These are phyloP conservation scores for Cosmia trapezina DNA, from an alignment of 2,888 invertebrate species.

Conservation along the genomic window DNA sequence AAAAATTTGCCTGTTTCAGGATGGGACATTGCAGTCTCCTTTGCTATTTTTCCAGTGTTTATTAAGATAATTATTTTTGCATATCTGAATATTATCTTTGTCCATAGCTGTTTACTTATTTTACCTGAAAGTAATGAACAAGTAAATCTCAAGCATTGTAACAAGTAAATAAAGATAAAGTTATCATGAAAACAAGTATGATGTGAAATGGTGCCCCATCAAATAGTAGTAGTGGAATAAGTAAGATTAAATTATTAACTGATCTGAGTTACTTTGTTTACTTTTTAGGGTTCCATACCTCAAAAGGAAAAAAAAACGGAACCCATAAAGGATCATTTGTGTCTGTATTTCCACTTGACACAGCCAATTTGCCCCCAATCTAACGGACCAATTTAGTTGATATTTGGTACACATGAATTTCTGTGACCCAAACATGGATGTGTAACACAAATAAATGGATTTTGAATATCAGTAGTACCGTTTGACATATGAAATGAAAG, in stretches of 20 bases:
- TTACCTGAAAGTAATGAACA: slow-evolving; percentile 25
- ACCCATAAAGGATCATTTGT: no score
- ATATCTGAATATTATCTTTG: slow-evolving; percentile 11
- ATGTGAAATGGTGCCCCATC: not conserved
- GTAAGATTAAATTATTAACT: not conserved
- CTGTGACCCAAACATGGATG: no score
- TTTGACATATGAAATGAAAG: no score
- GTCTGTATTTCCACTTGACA: no score
- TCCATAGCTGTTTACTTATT: slow-evolving; percentile 11
- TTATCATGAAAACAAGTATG: not conserved
- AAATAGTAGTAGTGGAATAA: not conserved
- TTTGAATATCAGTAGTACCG: no score
- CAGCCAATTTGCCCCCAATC: no score
- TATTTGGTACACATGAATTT: no score
- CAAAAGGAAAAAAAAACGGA: no score
- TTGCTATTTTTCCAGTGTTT: slow-evolving; percentile 17
- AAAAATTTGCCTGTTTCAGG: slow-evolving; percentile 16
- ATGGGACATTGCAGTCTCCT: not conserved
- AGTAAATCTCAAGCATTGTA: not conserved
- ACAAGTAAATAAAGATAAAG: not conserved
- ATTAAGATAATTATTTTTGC: slow-evolving; percentile 33
- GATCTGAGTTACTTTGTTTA: not conserved
- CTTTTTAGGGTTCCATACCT: no score
- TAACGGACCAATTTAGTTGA: no score
- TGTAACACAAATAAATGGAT: no score